phyloP scores from a whole-genome alignment of 2,888 invertebrate genomes.

The Tortricodes alternella region DNA sequence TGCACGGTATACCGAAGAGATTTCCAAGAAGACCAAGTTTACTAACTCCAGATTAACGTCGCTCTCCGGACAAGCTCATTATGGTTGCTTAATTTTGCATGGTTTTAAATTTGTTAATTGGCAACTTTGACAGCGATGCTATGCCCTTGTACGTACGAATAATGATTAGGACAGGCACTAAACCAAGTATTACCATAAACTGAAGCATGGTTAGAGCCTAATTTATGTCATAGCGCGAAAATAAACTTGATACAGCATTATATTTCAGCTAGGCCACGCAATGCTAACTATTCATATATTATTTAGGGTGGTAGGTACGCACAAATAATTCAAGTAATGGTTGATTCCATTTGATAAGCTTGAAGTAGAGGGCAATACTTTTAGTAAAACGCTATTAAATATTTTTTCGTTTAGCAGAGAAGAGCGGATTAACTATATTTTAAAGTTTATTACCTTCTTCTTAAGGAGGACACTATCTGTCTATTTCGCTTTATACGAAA shows the following conservation, averaged over 20 bases:
- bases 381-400: neutral
- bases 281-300: constrained; percentile 7
- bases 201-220: neutral
- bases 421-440: neutral
- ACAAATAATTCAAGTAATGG: constrained; percentile 8
- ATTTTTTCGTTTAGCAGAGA: constrained; percentile 2
- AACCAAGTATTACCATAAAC: neutral
- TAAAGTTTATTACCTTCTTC: constrained; percentile 8
- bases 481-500: constrained; percentile 9
- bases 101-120: constrained; percentile 34
- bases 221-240: constrained; percentile 2
- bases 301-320: constrained; percentile 7
- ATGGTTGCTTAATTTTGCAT: constrained; percentile 56
- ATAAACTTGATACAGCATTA: constrained; percentile 7
- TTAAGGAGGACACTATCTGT: too few species aligned
- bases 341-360: constrained; percentile 14
- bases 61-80: constrained; percentile 51
- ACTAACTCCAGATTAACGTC: constrained; percentile 46
- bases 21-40: constrained; percentile 26
- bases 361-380: neutral
- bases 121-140: constrained; percentile 41
- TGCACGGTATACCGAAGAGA: constrained; percentile 28
- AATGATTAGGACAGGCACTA: neutral
- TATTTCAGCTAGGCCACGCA: constrained; percentile 8
- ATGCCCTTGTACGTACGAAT: neutral